A percentile compares a stretch with the other conserved stretches of the same genome.
These are phyloP conservation scores for Deilephila elpenor DNA, from an alignment of 2,888 invertebrate species.

Conservation along the genomic window DNA sequence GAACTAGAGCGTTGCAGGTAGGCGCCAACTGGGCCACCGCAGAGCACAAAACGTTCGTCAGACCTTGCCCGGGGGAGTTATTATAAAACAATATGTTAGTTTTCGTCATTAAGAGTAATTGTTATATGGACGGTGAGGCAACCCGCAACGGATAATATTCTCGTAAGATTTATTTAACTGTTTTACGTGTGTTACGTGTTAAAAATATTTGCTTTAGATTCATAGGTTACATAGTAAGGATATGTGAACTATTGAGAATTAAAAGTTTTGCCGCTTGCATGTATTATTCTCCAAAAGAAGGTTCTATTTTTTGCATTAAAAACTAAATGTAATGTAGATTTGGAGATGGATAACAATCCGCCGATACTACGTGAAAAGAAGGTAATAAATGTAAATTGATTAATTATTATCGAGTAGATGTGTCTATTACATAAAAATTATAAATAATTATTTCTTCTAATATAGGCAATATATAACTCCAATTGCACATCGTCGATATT, in stretches of 20 bases:
- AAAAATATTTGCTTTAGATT: background rate
- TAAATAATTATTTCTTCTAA: background rate
- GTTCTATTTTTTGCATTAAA: too few relatives aligned
- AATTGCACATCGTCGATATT: background rate
- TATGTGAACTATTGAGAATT: background rate
- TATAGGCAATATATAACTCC: background rate
- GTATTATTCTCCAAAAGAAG: too few relatives aligned
- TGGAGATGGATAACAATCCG: too few relatives aligned
- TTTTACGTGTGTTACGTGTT: background rate
- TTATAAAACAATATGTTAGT: constrained; percentile 18
- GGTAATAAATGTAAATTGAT: background rate
- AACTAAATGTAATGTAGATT: too few relatives aligned
- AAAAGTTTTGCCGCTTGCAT: too few relatives aligned
- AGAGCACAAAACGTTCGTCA: constrained; percentile 31
- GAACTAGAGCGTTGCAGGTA: constrained; percentile 64
- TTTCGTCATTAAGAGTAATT: constrained; percentile 14
- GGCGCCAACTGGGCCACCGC: constrained; percentile 43
- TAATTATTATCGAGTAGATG: too few relatives aligned
- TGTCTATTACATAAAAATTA: background rate
- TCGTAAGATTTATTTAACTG: background rate
- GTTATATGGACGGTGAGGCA: background rate
- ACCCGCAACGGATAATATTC: background rate
- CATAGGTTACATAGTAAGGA: too few relatives aligned
- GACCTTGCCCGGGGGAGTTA: constrained; percentile 36
- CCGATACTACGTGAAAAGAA: too few relatives aligned